phyloP scores from a whole-genome alignment of 2,113 vertebrate genomes.

The Neodon shergylaensis region DNA sequence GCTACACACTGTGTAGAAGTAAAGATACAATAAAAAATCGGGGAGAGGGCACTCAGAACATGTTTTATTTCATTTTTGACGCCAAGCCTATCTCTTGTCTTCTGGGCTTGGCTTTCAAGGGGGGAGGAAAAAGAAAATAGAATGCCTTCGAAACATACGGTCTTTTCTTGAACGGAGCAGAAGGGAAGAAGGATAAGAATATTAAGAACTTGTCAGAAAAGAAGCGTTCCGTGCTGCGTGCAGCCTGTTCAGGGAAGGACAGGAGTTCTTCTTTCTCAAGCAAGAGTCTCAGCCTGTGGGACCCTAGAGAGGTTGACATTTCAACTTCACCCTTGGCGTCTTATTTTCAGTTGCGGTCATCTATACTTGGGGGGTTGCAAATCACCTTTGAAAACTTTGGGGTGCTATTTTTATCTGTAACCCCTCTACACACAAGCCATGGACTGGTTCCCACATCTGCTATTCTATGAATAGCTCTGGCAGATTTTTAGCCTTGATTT shows the following conservation, averaged over 20 bases:
- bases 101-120: slow-evolving; percentile 76
- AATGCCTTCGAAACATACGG: slow-evolving; percentile 79
- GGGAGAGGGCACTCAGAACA: not conserved
- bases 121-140: slow-evolving; percentile 72
- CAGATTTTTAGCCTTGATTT: slow-evolving; percentile 69
- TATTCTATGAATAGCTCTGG: slow-evolving; percentile 66
- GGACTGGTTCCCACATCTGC: slow-evolving; percentile 71
- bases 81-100: slow-evolving; percentile 76
- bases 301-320: slow-evolving; percentile 60
- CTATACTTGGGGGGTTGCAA: slow-evolving; percentile 78
- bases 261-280: slow-evolving; percentile 53
- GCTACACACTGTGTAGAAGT: not conserved
- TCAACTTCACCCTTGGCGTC: slow-evolving; percentile 79
- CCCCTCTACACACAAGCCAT: slow-evolving; percentile 53
- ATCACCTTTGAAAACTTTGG: slow-evolving; percentile 83
- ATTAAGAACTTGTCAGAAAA: slow-evolving; percentile 81
- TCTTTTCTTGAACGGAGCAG: slow-evolving; percentile 75
- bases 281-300: slow-evolving; percentile 79
- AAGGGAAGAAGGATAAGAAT: slow-evolving; percentile 80
- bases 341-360: slow-evolving; percentile 81
- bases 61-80: slow-evolving; percentile 5
- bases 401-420: slow-evolving; percentile 77
- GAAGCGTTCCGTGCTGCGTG: slow-evolving; percentile 59
- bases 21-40: not conserved
- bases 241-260: slow-evolving; percentile 66